Base-by-base conservation (phyloP, 1,140 invertebrate genomes). In the Melanaphis sacchari region DNA sequence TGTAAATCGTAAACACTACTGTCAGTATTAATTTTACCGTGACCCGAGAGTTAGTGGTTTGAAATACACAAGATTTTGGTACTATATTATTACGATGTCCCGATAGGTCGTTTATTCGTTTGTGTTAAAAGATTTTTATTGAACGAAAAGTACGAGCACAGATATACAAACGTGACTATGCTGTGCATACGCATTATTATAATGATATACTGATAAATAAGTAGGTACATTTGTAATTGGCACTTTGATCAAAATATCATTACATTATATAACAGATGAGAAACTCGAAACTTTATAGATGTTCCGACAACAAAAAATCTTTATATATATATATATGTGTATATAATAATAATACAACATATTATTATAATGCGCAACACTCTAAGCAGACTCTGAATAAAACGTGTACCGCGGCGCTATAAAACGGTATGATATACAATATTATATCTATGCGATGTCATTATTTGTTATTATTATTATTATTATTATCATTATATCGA, bases 221-320 rank as follows among this genome's bases (percentile, higher is more conserved):
- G 59, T 76, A n/a, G 59, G n/a, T 76, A n/a, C 15, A 76, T 76
- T 76, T 76, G 59, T 76, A 76, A 76, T 76, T n/a, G 59, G 59
- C 3, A 15, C 59, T 76, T n/a, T 18, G 11, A n/a, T 18, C 59
- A 76, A 76, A 76, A 76, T n/a, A n/a, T n/a, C n/a, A 76, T n/a
- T 15, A 15, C 59, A n/a, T 76, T n/a, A 36, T n/a, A n/a, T n/a
- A 9, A 36, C 21, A 7, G 36, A 81, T 49, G 76, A 22, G n/a
- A 81, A 22, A 38, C 5, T 38, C 21, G 66, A 36, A 15, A 81
- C 15, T 66, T 38, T 82, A 36, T 38, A 38, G 36, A 38, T 82
- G n/a, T 82, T 82, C 85, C 31, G 15, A 46, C 43, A 31, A 46
- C 41, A n/a, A 76, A 36, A 76, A n/a, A n/a, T 76, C 31, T 59